Conservation (phyloP, 2,113 vertebrate genomes). For the Gulo gulo region DNA sequence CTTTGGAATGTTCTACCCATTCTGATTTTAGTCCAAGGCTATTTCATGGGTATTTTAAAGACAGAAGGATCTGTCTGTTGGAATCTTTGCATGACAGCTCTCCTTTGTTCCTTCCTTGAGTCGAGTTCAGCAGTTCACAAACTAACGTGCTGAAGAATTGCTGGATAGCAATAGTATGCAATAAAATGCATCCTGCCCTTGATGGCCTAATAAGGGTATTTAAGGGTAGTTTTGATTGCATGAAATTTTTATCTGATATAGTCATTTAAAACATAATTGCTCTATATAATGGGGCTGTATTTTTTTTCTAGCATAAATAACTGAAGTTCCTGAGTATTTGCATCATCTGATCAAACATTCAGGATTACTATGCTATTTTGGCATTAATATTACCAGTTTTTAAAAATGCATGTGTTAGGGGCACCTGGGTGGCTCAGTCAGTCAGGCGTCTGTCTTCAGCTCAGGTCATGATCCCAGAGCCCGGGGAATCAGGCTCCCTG, state of each 20-base stretch:
- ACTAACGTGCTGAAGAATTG: neutral
- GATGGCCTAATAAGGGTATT: neutral
- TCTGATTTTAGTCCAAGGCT: neutral
- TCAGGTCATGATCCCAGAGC: too few species aligned
- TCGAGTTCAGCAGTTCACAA: neutral
- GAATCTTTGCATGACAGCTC: neutral
- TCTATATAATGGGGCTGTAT: neutral
- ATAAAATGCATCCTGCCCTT: too few species aligned
- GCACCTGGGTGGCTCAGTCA: too few species aligned
- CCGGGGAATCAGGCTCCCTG: too few species aligned
- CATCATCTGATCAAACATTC: neutral
- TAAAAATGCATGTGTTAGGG: neutral
- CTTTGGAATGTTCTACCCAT: neutral
- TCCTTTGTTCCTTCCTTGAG: neutral
- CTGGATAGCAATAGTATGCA: accelerated
- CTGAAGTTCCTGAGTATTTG: neutral
- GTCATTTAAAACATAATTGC: neutral
- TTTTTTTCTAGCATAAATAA: neutral
- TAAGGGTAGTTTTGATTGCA: neutral
- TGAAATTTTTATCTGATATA: neutral
- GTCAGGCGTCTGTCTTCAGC: too few species aligned
- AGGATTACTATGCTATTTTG: neutral
- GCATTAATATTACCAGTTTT: neutral
- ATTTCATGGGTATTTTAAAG: neutral
- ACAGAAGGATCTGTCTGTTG: too few species aligned